A percentile compares a stretch with the other conserved stretches of the same genome.
Evolutionary conservation across 2,888 invertebrate species (phyloP).

Genomic region (Eremobia ochroleuca): DNA sequence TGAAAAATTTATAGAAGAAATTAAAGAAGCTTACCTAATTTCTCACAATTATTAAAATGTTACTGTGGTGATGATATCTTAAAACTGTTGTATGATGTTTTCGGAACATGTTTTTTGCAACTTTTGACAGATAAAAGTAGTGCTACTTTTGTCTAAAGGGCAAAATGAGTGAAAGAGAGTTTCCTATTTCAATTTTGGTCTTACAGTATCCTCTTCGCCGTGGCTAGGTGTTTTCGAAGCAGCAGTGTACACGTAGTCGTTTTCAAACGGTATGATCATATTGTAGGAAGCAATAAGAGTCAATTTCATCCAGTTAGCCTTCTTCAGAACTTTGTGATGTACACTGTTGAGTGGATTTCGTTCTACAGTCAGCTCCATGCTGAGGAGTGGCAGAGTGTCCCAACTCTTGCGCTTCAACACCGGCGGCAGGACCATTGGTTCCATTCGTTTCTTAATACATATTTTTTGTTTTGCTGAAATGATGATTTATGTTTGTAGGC

Average conservation of each 20-base stretch:
- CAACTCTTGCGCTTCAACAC: slow-evolving; percentile 79
- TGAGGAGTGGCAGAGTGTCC: slow-evolving; percentile 83
- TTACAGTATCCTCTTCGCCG: slow-evolving; percentile 77
- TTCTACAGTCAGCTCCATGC: slow-evolving; percentile 74
- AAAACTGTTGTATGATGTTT: neutral
- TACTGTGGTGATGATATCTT: neutral
- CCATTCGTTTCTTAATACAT: slow-evolving; percentile 79
- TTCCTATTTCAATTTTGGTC: slow-evolving; percentile 13
- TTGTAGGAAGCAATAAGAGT: slow-evolving; percentile 83
- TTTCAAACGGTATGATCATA: slow-evolving; percentile 74
- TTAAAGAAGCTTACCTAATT: neutral
- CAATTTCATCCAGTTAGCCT: slow-evolving; percentile 81
- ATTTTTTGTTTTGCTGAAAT: slow-evolving; percentile 78
- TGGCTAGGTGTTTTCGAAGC: slow-evolving; percentile 77
- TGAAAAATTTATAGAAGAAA: slow-evolving; percentile 56
- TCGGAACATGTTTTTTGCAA: neutral
- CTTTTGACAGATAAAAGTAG: neutral
- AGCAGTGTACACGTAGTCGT: slow-evolving; percentile 75
- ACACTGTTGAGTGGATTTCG: slow-evolving; percentile 72
- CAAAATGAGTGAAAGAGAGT: neutral
- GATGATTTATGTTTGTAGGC: neutral
- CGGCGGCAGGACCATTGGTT: slow-evolving; percentile 76
- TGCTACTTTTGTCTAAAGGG: neutral
- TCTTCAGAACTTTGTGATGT: slow-evolving; percentile 77
- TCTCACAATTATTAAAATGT: neutral